Base-by-base conservation (phyloP, 2,797 vertebrate species). In the Danio albolineatus region DNA sequence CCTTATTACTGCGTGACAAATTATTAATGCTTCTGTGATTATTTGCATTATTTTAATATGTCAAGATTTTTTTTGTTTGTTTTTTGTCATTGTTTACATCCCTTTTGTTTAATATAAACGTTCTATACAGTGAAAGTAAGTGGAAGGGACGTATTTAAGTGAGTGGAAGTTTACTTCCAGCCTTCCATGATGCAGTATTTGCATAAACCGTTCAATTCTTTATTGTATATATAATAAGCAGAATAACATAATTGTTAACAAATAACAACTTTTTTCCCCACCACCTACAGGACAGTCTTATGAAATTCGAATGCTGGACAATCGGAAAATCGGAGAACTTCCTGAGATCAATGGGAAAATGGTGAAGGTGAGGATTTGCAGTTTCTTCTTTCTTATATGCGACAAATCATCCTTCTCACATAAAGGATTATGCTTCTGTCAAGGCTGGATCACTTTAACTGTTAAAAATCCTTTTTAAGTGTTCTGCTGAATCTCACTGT, bases 241-340 rank as follows among this genome's bases (percentile, higher is more conserved):
- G 13, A 21, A 16, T 12, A 13, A 43, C 36, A n/a, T n/a, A n/a
- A n/a, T n/a, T n/a, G n/a, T n/a, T n/a, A n/a, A n/a, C n/a, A n/a
- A n/a, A n/a, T n/a, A n/a, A n/a, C n/a, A n/a, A n/a, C 0, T 8
- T 8, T 57, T 59, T 5, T 4, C 19, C 4, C n/a, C 36, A 16
- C 9, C 38, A 82, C 75, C 91, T 91, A 9, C 92, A 99, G 98
- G 98, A n/a, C 98, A 99, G 79, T 99, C 97, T 85, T 99, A 98
- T 78, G 98, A 99, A 95, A 98, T 98, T 86, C 92, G 97, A 89
- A 99, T 99, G 98, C 93, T 99, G 91, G 98, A 99, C 90, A 99
- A 99, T 92, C 94, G 96, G 86, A 99, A 99, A 82, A 94, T 99
- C 2, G 97, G 96, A 83, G 97, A 99, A 83, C 94, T 98, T 88